Evolutionary conservation across 2,888 invertebrate genomes (phyloP).

Genomic region (Drosophila incognita): DNA sequence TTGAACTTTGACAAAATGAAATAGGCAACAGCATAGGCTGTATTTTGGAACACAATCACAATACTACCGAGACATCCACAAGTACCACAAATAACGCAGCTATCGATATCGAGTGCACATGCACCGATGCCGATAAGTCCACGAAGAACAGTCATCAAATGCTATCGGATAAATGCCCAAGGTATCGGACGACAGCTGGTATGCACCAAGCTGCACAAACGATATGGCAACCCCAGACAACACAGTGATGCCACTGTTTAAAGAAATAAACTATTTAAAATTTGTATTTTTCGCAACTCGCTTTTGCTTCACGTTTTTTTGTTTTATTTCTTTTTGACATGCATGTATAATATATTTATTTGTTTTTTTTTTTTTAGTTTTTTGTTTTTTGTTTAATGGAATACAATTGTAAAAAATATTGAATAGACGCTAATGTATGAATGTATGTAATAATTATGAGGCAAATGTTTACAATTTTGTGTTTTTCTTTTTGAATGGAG

Average conservation of each 20-base stretch:
- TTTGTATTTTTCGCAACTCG: conserved; percentile 10
- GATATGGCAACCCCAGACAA: neutral
- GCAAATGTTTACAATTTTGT: conserved; percentile 62
- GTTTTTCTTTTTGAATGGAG: conserved; percentile 26
- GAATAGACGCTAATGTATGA: conserved; percentile 59
- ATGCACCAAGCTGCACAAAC: neutral
- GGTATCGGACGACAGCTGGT: neutral
- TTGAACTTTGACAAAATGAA: conserved; percentile 43
- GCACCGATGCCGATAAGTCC: conserved; percentile 28
- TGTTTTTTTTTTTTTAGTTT: conserved; percentile 2
- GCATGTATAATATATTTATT: conserved; percentile 25
- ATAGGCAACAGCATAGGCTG: conserved; percentile 59
- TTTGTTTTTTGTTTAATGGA: conserved; percentile 42
- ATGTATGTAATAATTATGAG: conserved; percentile 66
- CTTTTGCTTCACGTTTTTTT: conserved; percentile 5
- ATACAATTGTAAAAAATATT: conserved; percentile 72
- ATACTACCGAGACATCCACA: conserved; percentile 58
- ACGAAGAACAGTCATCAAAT: neutral
- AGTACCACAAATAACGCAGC: conserved; percentile 42
- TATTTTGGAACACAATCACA: conserved; percentile 75
- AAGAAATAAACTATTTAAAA: neutral
- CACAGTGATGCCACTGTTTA: neutral
- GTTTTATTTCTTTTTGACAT: conserved; percentile 37
- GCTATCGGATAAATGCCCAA: conserved; percentile 2
- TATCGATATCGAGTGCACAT: conserved; percentile 47